Conservation (phyloP, 2,888 invertebrate species). For the Orchesellides sinensis region DNA sequence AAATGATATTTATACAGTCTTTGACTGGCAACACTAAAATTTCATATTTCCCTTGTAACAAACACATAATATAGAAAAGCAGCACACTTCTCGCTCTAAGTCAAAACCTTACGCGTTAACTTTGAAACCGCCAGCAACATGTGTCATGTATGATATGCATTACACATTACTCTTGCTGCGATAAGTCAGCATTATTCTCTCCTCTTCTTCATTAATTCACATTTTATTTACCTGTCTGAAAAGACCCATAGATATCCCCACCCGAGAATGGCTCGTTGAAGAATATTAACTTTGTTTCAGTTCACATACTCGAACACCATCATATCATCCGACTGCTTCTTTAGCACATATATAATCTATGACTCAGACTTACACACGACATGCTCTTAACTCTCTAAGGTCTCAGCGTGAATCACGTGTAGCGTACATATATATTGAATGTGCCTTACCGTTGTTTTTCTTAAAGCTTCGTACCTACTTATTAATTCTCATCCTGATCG, state of each 20-base stretch:
- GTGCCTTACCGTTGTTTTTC: no score
- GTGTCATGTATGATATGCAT: conserved; percentile 27
- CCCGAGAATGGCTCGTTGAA: conserved; percentile 22
- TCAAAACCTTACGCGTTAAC: no score
- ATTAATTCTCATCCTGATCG: conserved; percentile 8
- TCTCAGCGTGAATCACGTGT: no score
- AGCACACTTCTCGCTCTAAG: no score
- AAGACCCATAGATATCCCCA: conserved; percentile 47
- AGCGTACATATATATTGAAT: no score
- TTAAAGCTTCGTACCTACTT: background rate
- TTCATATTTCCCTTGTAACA: no score
- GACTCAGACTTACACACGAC: no score
- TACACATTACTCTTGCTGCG: conserved; percentile 20
- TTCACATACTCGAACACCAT: conserved; percentile 27
- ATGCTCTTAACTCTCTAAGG: no score
- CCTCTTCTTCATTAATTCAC: conserved; percentile 47
- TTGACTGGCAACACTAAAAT: no score
- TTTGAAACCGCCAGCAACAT: conserved; percentile 2
- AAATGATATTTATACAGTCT: background rate
- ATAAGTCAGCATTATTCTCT: conserved; percentile 8
- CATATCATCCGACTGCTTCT: conserved; percentile 24
- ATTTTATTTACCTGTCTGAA: conserved; percentile 59
- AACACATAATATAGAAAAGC: no score
- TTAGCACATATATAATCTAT: background rate
- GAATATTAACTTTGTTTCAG: conserved; percentile 36